phyloP scores from a whole-genome alignment of 2,797 vertebrate species.

The Limnodromus scolopaceus region DNA sequence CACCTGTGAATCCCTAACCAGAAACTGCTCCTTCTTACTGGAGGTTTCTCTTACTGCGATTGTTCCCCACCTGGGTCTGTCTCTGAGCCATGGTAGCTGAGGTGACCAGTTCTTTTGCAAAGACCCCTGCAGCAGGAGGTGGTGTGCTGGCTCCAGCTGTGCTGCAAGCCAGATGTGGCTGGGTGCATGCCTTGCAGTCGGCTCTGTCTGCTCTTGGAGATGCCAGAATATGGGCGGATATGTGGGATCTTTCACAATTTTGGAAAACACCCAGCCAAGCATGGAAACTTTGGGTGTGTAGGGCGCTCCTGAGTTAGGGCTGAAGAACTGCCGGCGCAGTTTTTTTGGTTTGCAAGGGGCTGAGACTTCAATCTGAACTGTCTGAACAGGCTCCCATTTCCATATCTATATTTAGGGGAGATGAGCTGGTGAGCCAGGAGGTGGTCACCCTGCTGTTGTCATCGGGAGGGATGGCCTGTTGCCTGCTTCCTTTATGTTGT shows the following conservation, averaged over 20 bases:
- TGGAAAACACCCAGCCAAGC: background rate
- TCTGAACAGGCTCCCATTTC: background rate
- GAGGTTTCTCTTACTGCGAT: background rate
- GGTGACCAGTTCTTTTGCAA: fast-evolving
- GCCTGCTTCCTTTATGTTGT: background rate
- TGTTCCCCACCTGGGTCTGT: background rate
- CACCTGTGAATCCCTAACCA: background rate
- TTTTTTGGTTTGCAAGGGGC: background rate
- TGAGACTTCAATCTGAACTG: background rate
- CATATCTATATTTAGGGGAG: background rate
- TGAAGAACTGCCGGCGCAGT: background rate
- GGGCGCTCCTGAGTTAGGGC: background rate
- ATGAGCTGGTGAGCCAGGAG: background rate
- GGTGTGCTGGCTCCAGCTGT: background rate
- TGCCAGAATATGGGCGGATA: background rate
- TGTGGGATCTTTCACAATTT: background rate
- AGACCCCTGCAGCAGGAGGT: fast-evolving
- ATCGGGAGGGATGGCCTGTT: background rate
- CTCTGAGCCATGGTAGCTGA: background rate
- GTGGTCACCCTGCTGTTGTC: background rate
- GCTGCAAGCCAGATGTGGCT: background rate
- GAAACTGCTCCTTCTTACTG: background rate
- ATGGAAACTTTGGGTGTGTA: constrained; percentile 27
- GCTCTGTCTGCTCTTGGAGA: background rate
- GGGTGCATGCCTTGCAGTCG: background rate